phyloP scores from a whole-genome alignment of 2,113 vertebrate species.

The Charina bottae region DNA sequence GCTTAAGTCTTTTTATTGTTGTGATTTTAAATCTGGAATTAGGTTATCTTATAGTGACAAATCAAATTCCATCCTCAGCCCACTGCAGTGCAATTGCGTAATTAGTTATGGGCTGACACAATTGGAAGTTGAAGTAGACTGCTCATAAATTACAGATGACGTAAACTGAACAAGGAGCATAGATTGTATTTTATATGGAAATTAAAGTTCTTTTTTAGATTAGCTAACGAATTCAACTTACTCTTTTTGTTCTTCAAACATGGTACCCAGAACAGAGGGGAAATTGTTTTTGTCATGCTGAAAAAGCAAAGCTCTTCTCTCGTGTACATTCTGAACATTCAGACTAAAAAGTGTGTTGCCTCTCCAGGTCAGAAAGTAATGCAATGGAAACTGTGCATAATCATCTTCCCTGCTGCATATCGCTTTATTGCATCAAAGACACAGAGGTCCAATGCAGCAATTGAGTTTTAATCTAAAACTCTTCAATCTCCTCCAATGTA shows the following conservation, averaged over 20 bases:
- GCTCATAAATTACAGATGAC: not conserved
- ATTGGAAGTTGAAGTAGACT: not conserved
- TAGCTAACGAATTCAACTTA: not conserved
- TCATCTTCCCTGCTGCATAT: not conserved
- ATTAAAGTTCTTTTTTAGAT: not conserved
- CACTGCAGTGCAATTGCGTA: not conserved
- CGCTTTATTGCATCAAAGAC: not conserved
- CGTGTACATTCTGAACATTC: not conserved
- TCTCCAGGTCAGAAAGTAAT: not conserved
- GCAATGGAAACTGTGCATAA: not conserved
- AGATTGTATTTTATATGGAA: not conserved
- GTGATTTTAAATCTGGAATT: not conserved
- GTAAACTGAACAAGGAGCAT: not conserved
- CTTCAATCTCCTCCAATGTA: too few relatives aligned
- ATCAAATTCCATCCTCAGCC: not conserved
- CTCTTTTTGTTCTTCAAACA: not conserved
- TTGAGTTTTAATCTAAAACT: not conserved
- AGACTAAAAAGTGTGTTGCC: not conserved
- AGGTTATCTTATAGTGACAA: not conserved
- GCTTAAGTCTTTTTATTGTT: not conserved
- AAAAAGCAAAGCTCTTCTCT: not conserved
- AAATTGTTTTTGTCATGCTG: not conserved
- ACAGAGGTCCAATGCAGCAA: not conserved
- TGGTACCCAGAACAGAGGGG: not conserved
- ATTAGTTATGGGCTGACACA: not conserved